Base-by-base conservation (phyloP, 1,140 invertebrate genomes). In the Lasioglossum baleicum region DNA sequence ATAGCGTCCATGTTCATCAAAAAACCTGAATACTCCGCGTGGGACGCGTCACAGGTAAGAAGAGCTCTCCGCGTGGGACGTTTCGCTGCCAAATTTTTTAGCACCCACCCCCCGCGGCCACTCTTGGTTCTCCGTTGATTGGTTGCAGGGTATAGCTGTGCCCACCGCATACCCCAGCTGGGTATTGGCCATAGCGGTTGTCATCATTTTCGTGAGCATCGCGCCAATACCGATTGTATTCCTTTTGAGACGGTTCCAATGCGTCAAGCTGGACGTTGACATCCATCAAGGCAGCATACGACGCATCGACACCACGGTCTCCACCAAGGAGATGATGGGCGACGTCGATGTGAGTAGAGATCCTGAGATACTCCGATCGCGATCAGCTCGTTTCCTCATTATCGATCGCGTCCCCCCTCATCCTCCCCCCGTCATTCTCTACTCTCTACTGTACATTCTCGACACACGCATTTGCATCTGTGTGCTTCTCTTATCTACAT, bases 301-400 rank as follows among this genome's bases (percentile, higher is more conserved):
- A 82, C 94, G 97, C 78, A 97, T 97, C 83, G 97, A 98, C 87
- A 98, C 97, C 15, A 97, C 97, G 0, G 97, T 97, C 17, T 98
- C 97, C 2, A 98, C 97, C n/a, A 97, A 97, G 91, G 97, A 97
- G 92, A 98, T 98, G 97, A 97, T 98, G 93, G 95, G 95, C 44
- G 97, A 97, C 90, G 96, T 97, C 87, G 97, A 98, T 93, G 97
- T 97, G 92, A 96, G 96, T 96, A 84, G 17, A 83, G 2, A n/a
- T n/a, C n/a, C n/a, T n/a, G n/a, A n/a, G n/a, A n/a, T n/a, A n/a
- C n/a, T n/a, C n/a, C 11, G 6, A 42, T 22, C 20, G n/a, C 11
- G n/a, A n/a, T 11, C 44, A 3, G 1, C 17, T 77, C 53, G 7
- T 69, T 79, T 58, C 69, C 22, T 8, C 44, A 10, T 48, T 48